A percentile compares a stretch with the other conserved stretches of the same genome.
These are phyloP conservation scores for Geotrypetes seraphini DNA, from an alignment of 2,797 vertebrate species.

Conservation along the genomic window DNA sequence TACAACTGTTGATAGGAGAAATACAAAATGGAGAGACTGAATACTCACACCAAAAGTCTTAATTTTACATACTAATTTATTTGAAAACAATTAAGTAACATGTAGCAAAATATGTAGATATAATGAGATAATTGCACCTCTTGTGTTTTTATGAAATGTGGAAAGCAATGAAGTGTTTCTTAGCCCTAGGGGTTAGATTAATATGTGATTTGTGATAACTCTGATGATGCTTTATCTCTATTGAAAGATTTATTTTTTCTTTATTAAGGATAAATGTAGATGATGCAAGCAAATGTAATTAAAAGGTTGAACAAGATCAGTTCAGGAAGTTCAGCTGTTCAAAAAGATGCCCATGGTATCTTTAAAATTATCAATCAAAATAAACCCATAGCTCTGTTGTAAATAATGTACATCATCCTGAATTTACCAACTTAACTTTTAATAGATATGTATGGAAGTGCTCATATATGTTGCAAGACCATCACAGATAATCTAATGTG, in stretches of 20 bases:
- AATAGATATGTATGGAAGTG: too few species aligned
- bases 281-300: not conserved
- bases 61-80: not conserved
- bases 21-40: not conserved
- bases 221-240: not conserved
- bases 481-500: too few species aligned
- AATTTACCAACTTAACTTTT: too few species aligned
- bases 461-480: too few species aligned
- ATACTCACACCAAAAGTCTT: not conserved
- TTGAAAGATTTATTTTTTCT: not conserved
- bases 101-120: conserved; percentile 5
- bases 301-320: too few species aligned
- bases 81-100: conserved; percentile 1
- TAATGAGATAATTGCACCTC: conserved; percentile 4
- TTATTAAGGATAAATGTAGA: not conserved
- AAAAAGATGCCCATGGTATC: too few species aligned
- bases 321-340: too few species aligned
- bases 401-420: too few species aligned
- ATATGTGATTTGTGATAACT: conserved; percentile 1
- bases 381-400: too few species aligned
- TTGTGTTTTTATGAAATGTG: not conserved
- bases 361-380: too few species aligned
- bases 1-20: too few species aligned
- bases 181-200: conserved; percentile 5
- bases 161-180: not conserved